A percentile compares a stretch with the other conserved stretches of the same genome.
Conservation (phyloP, 2,888 invertebrate species). For the Diaperis boleti region DNA sequence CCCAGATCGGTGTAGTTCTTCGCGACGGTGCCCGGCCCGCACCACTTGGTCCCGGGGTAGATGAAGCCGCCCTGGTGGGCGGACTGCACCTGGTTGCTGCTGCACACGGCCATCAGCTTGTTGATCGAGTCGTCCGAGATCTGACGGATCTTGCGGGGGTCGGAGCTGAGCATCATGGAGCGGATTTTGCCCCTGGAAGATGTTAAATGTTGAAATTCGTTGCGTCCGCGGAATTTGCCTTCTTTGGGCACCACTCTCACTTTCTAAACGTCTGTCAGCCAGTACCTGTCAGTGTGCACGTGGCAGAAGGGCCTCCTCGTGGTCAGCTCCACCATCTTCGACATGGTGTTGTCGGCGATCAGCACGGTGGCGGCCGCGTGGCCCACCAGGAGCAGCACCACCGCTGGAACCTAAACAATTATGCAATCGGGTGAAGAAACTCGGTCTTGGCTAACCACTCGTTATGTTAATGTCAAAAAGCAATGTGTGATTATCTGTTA, state of each 20-base stretch:
- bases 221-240: not conserved
- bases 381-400: conserved; percentile 10
- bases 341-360: conserved; percentile 73
- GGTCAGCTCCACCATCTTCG: conserved; percentile 74
- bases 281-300: conserved; percentile 72
- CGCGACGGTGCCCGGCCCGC: conserved; percentile 78
- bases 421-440: conserved; percentile 17
- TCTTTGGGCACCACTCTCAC: not conserved
- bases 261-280: not conserved
- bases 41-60: conserved; percentile 83
- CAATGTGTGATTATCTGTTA: not conserved
- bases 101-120: conserved; percentile 72
- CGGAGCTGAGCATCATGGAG: conserved; percentile 71
- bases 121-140: conserved; percentile 73
- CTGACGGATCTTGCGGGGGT: conserved; percentile 70
- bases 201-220: not conserved
- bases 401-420: conserved; percentile 21
- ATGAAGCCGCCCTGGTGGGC: conserved; percentile 68
- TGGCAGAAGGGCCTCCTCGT: conserved; percentile 72
- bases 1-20: conserved; percentile 75
- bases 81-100: conserved; percentile 52
- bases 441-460: conserved; percentile 33
- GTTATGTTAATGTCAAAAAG: conserved; percentile 3
- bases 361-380: conserved; percentile 64
- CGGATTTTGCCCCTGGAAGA: conserved; percentile 70